phyloP scores from a whole-genome alignment of 2,113 vertebrate genomes.

The Aphyosemion australe region DNA sequence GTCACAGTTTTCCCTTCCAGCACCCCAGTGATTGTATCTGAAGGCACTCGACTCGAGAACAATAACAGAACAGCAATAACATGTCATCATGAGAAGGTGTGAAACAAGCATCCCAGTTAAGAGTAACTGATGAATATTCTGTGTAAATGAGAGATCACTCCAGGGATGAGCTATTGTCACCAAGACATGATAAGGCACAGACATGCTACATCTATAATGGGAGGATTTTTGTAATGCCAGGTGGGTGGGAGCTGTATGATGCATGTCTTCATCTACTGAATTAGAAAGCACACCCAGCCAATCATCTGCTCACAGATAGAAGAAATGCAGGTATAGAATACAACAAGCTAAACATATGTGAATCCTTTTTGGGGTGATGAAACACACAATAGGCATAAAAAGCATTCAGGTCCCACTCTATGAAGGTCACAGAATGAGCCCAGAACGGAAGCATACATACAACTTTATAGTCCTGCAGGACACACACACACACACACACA shows the following conservation, averaged over 20 bases:
- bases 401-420: no score
- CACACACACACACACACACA: no score
- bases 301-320: not conserved
- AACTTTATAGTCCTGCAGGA: no score
- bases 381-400: no score
- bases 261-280: not conserved
- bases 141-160: constrained; percentile 9
- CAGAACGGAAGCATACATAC: no score
- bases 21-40: constrained; percentile 32
- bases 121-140: not conserved
- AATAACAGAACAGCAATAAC: constrained; percentile 10
- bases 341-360: no score
- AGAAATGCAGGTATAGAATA: not conserved
- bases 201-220: not conserved
- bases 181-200: not conserved
- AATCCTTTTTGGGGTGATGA: no score
- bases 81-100: constrained; percentile 18
- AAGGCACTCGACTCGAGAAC: constrained; percentile 8
- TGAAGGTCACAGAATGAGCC: no score
- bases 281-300: not conserved
- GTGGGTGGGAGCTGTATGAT: not conserved
- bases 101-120: constrained; percentile 26
- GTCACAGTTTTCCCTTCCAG: constrained; percentile 23
- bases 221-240: not conserved
- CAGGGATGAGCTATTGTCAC: not conserved